Percentiles rank a stretch among this genome's conserved stretches.
These are phyloP conservation scores for Drosophila mimica DNA, from an alignment of 2,888 invertebrate species.

Conservation along the genomic window DNA sequence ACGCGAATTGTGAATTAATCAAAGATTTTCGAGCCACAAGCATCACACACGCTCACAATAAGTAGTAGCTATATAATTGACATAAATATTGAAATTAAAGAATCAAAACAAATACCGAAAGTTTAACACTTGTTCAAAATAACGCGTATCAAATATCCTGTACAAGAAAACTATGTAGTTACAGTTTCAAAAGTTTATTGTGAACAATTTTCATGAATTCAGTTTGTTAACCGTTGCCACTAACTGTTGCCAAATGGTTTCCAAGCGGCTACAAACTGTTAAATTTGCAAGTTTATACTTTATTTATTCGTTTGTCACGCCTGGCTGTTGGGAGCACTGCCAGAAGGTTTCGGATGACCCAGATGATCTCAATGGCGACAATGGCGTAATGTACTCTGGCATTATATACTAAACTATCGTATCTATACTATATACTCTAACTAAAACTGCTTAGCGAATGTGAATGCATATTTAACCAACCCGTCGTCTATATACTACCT, in stretches of 20 bases:
- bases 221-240: slow-evolving; percentile 23
- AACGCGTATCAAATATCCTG: slow-evolving; percentile 67
- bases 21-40: slow-evolving; percentile 38
- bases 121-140: slow-evolving; percentile 55
- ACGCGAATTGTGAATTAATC: slow-evolving; percentile 54
- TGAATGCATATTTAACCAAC: slow-evolving; percentile 63
- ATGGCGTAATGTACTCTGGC: slow-evolving; percentile 20
- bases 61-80: slow-evolving; percentile 30
- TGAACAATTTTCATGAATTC: slow-evolving; percentile 19
- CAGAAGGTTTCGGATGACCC: slow-evolving; percentile 13
- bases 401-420: slow-evolving; percentile 31
- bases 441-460: slow-evolving; percentile 48
- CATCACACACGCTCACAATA: slow-evolving; percentile 50
- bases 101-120: slow-evolving; percentile 9
- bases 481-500: slow-evolving; percentile 74
- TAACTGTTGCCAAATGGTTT: slow-evolving; percentile 32
- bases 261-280: slow-evolving; percentile 14
- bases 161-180: slow-evolving; percentile 53
- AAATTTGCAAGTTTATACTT: slow-evolving; percentile 24
- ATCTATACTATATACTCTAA: slow-evolving; percentile 34
- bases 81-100: slow-evolving; percentile 40
- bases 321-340: slow-evolving; percentile 22
- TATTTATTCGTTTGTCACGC: slow-evolving; percentile 5
- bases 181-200: slow-evolving; percentile 35
- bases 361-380: slow-evolving; percentile 41